phyloP scores from a whole-genome alignment of 2,888 invertebrate species.

The Lasioglossum vierecki region DNA sequence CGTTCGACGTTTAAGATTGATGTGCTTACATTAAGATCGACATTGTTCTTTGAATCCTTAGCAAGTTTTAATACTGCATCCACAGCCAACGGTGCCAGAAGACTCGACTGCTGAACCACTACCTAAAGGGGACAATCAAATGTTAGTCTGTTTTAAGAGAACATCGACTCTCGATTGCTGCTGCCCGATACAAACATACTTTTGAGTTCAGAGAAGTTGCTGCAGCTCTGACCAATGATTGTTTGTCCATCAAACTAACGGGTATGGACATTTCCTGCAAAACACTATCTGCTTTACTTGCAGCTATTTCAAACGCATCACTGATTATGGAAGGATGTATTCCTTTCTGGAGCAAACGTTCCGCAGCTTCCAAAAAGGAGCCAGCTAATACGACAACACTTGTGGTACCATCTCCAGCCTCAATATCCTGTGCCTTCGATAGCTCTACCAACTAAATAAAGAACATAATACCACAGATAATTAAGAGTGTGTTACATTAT shows the following conservation, averaged over 20 bases:
- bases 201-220: constrained; percentile 99
- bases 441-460: constrained; percentile 94
- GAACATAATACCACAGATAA: background rate
- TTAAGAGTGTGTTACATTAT: background rate
- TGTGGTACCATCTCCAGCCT: constrained; percentile 99
- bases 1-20: background rate
- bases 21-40: constrained; percentile 90
- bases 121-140: constrained; percentile 85
- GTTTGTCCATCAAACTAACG: constrained; percentile 93
- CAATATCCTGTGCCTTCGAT: constrained; percentile 99
- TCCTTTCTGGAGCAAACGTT: constrained; percentile 95
- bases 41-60: constrained; percentile 89
- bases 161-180: background rate
- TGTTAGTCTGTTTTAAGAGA: background rate
- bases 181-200: constrained; percentile 80
- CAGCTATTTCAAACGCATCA: constrained; percentile 96
- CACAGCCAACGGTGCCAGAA: constrained; percentile 98
- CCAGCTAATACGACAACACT: constrained; percentile 99
- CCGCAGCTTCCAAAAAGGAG: constrained; percentile 96
- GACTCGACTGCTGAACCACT: constrained; percentile 98
- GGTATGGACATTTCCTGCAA: constrained; percentile 93
- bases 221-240: constrained; percentile 96
- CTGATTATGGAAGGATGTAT: constrained; percentile 99
- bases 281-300: constrained; percentile 90
- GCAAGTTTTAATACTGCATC: constrained; percentile 96